Conservation (phyloP, 2,888 invertebrate species). For the Diaperis boleti region DNA sequence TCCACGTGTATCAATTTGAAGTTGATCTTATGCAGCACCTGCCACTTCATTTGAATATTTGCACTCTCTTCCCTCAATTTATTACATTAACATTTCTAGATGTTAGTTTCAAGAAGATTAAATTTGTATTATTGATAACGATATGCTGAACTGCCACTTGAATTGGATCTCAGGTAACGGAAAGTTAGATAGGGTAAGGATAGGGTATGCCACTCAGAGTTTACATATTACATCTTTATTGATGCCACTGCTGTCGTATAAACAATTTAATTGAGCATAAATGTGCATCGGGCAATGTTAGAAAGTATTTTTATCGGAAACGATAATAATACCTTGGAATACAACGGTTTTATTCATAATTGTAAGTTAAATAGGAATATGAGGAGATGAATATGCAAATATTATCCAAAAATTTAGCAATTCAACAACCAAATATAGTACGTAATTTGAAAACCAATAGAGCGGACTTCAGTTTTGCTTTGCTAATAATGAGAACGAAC, state of each 20-base stretch:
- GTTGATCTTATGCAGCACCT: constrained; percentile 44
- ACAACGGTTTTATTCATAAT: too few relatives aligned
- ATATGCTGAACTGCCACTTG: constrained; percentile 34
- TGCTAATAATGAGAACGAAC: too few relatives aligned
- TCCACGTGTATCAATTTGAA: constrained; percentile 30
- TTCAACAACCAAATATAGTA: too few relatives aligned
- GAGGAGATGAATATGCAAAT: too few relatives aligned
- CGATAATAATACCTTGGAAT: too few relatives aligned
- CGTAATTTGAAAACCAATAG: too few relatives aligned
- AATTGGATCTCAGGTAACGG: constrained; percentile 12
- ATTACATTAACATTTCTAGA: constrained; percentile 45
- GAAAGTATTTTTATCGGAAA: too few relatives aligned
- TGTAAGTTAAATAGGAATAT: too few relatives aligned
- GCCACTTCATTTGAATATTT: constrained; percentile 46
- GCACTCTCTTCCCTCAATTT: constrained; percentile 44
- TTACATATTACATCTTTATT: constrained; percentile 32
- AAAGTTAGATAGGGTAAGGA: constrained; percentile 33
- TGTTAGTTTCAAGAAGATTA: constrained; percentile 44
- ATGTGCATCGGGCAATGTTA: too few relatives aligned
- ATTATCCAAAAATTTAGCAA: too few relatives aligned
- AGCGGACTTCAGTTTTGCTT: too few relatives aligned
- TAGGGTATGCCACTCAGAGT: constrained; percentile 18
- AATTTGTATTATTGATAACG: constrained; percentile 40
- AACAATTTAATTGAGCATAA: constrained; percentile 38
- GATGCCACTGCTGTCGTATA: constrained; percentile 21